phyloP scores from a whole-genome alignment of 1,140 invertebrate species.

The Leptoteleia sp. region DNA sequence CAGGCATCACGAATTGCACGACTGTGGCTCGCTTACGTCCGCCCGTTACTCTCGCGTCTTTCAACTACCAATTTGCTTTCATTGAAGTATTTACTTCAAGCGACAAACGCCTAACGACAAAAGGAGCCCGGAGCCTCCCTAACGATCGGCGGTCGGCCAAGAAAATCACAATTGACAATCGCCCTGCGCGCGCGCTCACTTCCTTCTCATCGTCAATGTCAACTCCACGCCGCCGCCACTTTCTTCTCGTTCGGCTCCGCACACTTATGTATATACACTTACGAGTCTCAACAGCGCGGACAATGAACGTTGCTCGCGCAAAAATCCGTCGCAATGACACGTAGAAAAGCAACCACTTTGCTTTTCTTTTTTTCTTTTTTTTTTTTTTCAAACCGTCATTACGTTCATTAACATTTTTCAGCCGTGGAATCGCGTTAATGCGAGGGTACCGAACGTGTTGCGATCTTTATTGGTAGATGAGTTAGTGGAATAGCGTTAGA shows the following conservation, averaged over 20 bases:
- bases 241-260: slow-evolving; percentile 43
- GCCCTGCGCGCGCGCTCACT: slow-evolving; percentile 32
- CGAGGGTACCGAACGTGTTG: no score
- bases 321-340: background rate
- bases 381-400: no score
- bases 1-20: slow-evolving; percentile 45
- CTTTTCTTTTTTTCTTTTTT: no score
- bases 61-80: slow-evolving; percentile 49
- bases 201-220: slow-evolving; percentile 49
- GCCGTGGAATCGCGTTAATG: no score
- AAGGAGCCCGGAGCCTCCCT: slow-evolving; percentile 12
- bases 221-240: slow-evolving; percentile 18
- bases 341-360: no score
- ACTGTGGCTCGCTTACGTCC: slow-evolving; percentile 20
- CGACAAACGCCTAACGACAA: slow-evolving; percentile 25
- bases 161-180: slow-evolving; percentile 44
- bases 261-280: no score
- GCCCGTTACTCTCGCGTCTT: slow-evolving; percentile 23
- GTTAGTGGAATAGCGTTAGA: no score
- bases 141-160: slow-evolving; percentile 20
- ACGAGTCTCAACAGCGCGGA: no score
- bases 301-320: slow-evolving; percentile 4
- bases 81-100: slow-evolving; percentile 40
- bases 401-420: no score
- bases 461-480: no score